A percentile compares a stretch with the other conserved stretches of the same genome.
Conservation (phyloP, 2,888 invertebrate genomes). For the Eupithecia inturbata region DNA sequence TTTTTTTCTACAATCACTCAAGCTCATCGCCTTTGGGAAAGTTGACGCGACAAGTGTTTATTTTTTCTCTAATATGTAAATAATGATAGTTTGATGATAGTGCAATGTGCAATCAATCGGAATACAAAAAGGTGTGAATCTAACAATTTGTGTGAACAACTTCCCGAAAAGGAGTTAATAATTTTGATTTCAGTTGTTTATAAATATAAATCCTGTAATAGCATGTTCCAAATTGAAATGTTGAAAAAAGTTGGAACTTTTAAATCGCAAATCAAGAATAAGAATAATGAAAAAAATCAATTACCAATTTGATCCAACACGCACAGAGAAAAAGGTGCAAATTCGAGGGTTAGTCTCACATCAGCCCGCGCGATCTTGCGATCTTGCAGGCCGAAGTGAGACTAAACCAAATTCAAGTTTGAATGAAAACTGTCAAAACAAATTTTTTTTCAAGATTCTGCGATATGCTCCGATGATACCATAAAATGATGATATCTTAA, state of each 20-base stretch:
- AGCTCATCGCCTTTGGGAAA: conserved; percentile 33
- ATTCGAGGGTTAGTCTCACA: too few relatives aligned
- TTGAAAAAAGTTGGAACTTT: neutral
- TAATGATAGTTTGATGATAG: conserved; percentile 74
- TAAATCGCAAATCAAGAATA: neutral
- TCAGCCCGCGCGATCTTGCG: too few relatives aligned
- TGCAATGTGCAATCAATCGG: conserved; percentile 50
- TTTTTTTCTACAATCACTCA: conserved; percentile 22
- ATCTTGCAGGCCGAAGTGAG: too few relatives aligned
- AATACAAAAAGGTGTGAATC: conserved; percentile 14
- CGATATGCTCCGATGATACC: too few relatives aligned
- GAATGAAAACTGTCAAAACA: too few relatives aligned
- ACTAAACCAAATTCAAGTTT: too few relatives aligned
- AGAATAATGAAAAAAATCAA: too few relatives aligned
- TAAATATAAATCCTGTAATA: neutral
- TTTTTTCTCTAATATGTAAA: conserved; percentile 57
- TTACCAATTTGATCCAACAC: too few relatives aligned
- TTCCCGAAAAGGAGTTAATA: neutral
- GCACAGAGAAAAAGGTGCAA: too few relatives aligned
- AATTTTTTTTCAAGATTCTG: too few relatives aligned
- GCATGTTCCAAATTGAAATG: neutral
- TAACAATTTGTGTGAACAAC: conserved; percentile 11
- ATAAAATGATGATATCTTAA: too few relatives aligned
- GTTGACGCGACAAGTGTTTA: conserved; percentile 38
- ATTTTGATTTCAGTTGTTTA: neutral